Evolutionary conservation across 2,888 invertebrate species (phyloP), one percentile per base, ranked within the genome.

Genomic region (Coenonympha glycerion): DNA sequence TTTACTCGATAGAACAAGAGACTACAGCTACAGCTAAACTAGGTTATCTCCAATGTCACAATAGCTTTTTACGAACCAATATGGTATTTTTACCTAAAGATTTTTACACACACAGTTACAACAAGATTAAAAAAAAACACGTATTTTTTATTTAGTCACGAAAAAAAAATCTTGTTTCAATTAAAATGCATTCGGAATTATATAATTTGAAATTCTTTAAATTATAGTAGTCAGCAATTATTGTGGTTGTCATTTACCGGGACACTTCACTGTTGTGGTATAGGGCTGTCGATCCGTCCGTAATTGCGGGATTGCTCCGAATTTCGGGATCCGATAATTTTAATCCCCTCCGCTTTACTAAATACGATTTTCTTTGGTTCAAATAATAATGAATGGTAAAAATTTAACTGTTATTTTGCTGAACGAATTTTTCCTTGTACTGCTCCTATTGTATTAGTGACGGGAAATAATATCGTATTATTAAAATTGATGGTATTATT

Each of bases 211-310:
- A 39, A 39, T 39, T 37, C 36, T 47, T 47, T 49, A 53, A 44
- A 51, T 53, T 52, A 49, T 47, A 36, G 49, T 42, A 51, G 44
- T 34, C 47, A 47, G 48, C 45, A 58, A 52, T 57, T 56, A 56
- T 56, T 57, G 56, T 53, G 50, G 49, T 49, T 59, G 62, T 60
- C 59, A 59, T 60, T 62, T 59, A 56, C 59, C 54, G 54, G 51
- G 55, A 55, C 57, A 58, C 54, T 61, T 52, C 42, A 53, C 47
- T 46, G 52, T 59, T 33, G 33, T 40, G 39, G 52, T 39, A 9
- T 22, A 26, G 33, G 18, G 19, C 36, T 24, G 26, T 19, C 22
- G 19, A 33, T 16, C 36, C 36, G 13, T 13, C 2, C 8, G 15
- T 11, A 15, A 15, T 39, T 39, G 24, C 22, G 9, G 13, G 21